Evolutionary conservation across 2,797 vertebrate genomes (phyloP), one percentile per base, ranked within the genome.

Genomic region (Chelonia mydas): DNA sequence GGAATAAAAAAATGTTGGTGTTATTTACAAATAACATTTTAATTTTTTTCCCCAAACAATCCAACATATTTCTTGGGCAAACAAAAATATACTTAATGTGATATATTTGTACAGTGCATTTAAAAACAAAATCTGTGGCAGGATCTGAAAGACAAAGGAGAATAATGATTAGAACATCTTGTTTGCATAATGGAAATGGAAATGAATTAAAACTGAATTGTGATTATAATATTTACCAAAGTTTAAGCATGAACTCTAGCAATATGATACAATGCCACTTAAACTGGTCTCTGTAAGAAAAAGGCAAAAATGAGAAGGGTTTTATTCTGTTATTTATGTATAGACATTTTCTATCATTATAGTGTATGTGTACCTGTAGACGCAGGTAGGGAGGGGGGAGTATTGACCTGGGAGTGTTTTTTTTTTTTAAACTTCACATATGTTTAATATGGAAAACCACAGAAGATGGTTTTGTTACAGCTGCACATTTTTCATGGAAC

Each of bases 361-460:
- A 88, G 90, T 84, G 93, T 84, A 88, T 57, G 77, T 27, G 81
- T 45, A 89, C 85, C 82, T n/a, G 49, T 0, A 65, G 68, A 41
- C 41, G 5, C 41, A 41, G 41, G 41, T 41, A 41, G 41, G 41
- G 41, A 41, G 41, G 41, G 41, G 41, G 5, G 41, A 41, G 41
- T 41, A 41, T 41, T 41, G 41, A 41, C 41, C 41, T 41, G 41
- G 41, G 41, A 41, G 41, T 41, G 41, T 5, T 41, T 41, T 41
- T 41, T 41, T 41, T 41, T 41, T 41, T 41, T 5, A 41, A 96
- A 94, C 47, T 78, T 31, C 79, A 21, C 90, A 86, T 77, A 76
- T 1, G 28, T 97, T 98, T 97, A 98, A 93, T 97, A 95, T 37
- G 85, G 91, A 94, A 96, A 95, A 91, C 51, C 28, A 97, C 90